Base-by-base conservation (phyloP, 1,140 invertebrate species). In the Eupeodes corollae region DNA sequence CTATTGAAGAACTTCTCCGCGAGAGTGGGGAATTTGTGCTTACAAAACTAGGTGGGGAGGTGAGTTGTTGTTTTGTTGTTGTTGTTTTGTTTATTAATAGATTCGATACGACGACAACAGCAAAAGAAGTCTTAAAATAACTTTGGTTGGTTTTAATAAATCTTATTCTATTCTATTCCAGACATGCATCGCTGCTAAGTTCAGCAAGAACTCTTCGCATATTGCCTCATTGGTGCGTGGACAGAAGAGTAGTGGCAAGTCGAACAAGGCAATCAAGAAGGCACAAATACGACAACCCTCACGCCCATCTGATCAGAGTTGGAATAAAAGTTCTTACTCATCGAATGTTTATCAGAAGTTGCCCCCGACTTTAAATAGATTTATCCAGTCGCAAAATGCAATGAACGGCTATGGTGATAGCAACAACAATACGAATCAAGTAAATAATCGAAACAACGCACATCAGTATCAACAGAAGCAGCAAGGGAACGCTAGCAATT, bases 171-270 rank as follows among this genome's bases (percentile, higher is more conserved):
- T 38, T 30, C 40, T 19, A 32, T 34, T 47, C 11, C 45, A 64
- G 59, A 30, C 52, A 16, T 42, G 52, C 41, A 53, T 66, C 18
- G 48, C 42, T 12, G 63, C 58, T 10, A 56, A 53, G 32, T 53
- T 43, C 33, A 63, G 48, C 43, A 41, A 46, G 5, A 63, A 63
- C 16, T 52, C 63, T 6, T 55, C 47, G 5, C 63, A 66, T 34
- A 66, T 66, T 37, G 54, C 44, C 34, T 56, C 52, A 52, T 51
- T 63, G 56, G 62, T 66, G 8, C 52, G 45, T 10, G 0, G 1
- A 3, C 63, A 66, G 33, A 66, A 59, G 30, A 0, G 11, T 19
- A 21, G 33, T 37, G 14, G 19, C 42, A 48, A 30, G 14, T n/a
- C 39, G 26, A 35, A 37, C 31, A 15, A 51, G 10, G 21, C 42